phyloP scores from a whole-genome alignment of 1,140 invertebrate genomes.

The Himalopsyche phryganea region DNA sequence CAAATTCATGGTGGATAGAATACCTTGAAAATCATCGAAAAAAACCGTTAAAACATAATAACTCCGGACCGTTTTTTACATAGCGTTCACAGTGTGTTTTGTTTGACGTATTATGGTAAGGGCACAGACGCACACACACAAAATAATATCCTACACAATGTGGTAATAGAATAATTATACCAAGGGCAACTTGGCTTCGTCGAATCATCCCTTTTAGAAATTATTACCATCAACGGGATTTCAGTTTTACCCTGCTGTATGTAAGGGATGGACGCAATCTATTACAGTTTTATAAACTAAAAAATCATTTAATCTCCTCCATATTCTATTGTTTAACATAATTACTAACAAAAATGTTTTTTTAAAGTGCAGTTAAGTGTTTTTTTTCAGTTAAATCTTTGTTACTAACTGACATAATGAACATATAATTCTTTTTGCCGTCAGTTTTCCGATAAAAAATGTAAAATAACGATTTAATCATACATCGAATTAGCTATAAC shows the following conservation, averaged over 20 bases:
- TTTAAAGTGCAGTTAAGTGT: too few relatives aligned
- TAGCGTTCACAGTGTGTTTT: slow-evolving; percentile 12
- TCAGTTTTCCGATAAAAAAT: too few relatives aligned
- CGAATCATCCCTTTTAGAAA: slow-evolving; percentile 15
- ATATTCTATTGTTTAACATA: too few relatives aligned
- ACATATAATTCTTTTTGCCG: too few relatives aligned
- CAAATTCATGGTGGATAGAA: slow-evolving; percentile 28
- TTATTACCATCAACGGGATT: background rate
- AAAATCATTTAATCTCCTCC: too few relatives aligned
- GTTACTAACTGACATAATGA: too few relatives aligned
- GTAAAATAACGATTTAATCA: too few relatives aligned
- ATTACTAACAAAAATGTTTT: too few relatives aligned
- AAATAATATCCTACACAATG: slow-evolving; percentile 16
- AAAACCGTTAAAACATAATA: slow-evolving; percentile 16
- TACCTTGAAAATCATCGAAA: slow-evolving; percentile 21
- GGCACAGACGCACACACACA: slow-evolving; percentile 7
- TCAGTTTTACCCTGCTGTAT: slow-evolving; percentile 7
- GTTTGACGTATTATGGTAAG: slow-evolving; percentile 17
- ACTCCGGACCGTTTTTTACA: slow-evolving; percentile 27
- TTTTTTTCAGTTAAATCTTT: too few relatives aligned
- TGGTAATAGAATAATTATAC: slow-evolving; percentile 32
- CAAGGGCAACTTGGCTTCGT: slow-evolving; percentile 10
- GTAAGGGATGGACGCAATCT: slow-evolving; percentile 9
- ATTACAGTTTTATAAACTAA: too few relatives aligned
- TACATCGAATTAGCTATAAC: too few relatives aligned